A percentile compares a stretch with the other conserved stretches of the same genome.
Conservation (phyloP, 2,888 invertebrate genomes). For the Clunio marinus region DNA sequence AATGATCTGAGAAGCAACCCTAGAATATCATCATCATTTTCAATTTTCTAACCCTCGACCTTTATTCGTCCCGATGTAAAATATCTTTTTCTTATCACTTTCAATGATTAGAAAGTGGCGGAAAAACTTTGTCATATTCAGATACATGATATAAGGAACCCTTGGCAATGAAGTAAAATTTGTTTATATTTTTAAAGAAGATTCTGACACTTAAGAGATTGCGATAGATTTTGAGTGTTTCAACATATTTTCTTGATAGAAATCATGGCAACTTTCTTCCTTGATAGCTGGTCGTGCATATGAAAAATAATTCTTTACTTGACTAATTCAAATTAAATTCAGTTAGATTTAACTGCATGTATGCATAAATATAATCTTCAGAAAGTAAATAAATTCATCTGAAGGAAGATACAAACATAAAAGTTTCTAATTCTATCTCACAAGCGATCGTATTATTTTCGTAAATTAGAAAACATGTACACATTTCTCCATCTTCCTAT, state of each 20-base stretch:
- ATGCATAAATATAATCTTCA: no score
- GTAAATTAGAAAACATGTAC: conserved; percentile 30
- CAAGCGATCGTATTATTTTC: no score
- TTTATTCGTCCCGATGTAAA: conserved; percentile 12
- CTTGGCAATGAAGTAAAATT: background rate
- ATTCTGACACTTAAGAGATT: background rate
- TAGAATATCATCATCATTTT: conserved; percentile 34
- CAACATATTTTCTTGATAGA: no score
- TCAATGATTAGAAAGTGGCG: conserved; percentile 15
- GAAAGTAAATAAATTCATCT: no score
- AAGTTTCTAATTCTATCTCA: background rate
- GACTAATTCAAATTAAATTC: no score
- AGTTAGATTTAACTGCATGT: no score
- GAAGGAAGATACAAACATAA: no score
- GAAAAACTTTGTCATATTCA: background rate
- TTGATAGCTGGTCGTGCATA: no score
- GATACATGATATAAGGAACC: background rate
- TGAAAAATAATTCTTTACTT: no score
- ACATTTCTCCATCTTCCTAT: background rate
- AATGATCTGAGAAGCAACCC: conserved; percentile 21
- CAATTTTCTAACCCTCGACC: conserved; percentile 28
- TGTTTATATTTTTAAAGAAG: no score
- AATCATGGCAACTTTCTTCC: no score
- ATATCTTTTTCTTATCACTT: conserved; percentile 19
- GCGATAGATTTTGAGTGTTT: no score